phyloP scores from a whole-genome alignment of 92 coral and sea anemone genomes.

The Diadumene lineata region DNA sequence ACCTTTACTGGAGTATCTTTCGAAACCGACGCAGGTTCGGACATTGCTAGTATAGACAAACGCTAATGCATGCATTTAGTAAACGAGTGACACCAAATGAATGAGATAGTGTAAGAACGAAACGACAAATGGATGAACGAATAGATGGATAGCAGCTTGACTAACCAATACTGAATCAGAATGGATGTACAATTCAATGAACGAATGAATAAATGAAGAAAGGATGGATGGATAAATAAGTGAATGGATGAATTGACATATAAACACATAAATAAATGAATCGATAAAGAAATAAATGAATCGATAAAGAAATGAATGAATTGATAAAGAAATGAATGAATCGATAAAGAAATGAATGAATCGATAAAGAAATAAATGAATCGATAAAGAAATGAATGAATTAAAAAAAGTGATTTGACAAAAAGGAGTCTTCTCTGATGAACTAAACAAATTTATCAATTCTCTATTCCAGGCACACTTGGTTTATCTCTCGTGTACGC shows the following conservation, averaged over 20 bases:
- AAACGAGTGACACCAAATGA: no score
- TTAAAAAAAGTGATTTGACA: no score
- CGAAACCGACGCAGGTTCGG: conserved; percentile 81
- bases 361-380: background rate
- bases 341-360: background rate
- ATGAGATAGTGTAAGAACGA: no score
- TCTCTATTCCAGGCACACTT: conserved; percentile 62
- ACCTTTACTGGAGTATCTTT: conserved; percentile 82
- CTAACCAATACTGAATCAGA: no score
- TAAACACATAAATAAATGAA: no score
- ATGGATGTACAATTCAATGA: no score
- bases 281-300: background rate
- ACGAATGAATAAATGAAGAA: no score
- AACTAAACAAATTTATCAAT: no score
- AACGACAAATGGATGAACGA: no score
- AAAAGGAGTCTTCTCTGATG: no score
- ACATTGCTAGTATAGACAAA: background rate
- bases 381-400: background rate
- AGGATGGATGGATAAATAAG: background rate
- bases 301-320: background rate
- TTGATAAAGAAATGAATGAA: background rate
- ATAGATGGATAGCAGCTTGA: no score
- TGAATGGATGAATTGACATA: background rate
- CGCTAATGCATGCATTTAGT: background rate
- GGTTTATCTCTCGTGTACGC: conserved; percentile 91